These are phyloP conservation scores for Sphaeridia pumilis DNA, from an alignment of 2,888 invertebrate species.

Conservation along the genomic window DNA sequence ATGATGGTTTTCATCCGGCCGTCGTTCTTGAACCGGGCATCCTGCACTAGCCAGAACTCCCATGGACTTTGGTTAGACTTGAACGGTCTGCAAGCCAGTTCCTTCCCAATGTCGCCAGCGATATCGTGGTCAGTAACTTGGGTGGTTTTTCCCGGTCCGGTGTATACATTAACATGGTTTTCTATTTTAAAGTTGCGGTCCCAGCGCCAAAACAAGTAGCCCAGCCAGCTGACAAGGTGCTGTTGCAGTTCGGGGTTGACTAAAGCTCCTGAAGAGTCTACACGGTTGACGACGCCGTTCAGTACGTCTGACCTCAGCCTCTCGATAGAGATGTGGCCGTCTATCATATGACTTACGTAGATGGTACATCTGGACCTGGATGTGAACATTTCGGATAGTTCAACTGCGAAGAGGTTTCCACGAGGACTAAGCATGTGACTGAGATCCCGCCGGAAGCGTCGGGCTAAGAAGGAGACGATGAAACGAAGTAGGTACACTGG, in stretches of 20 bases:
- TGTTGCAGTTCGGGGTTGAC: conserved; percentile 13
- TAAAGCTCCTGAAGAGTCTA: neutral
- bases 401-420: conserved; percentile 11
- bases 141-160: neutral
- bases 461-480: neutral
- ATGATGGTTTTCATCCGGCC: conserved; percentile 3
- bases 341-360: conserved; percentile 9
- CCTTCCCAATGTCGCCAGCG: conserved; percentile 7
- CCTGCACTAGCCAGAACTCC: conserved; percentile 14
- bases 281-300: conserved; percentile 1
- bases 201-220: conserved; percentile 14
- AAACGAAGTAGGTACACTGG: conserved; percentile 5
- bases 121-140: conserved; percentile 8
- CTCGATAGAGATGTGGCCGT: neutral
- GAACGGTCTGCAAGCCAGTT: conserved; percentile 5
- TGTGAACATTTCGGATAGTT: conserved; percentile 9
- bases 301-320: neutral
- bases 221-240: conserved; percentile 3
- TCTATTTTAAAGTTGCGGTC: conserved; percentile 13
- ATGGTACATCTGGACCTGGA: conserved; percentile 7
- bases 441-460: conserved; percentile 1
- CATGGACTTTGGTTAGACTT: conserved; percentile 7
- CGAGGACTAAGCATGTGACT: conserved; percentile 11
- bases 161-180: conserved; percentile 11
- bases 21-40: conserved; percentile 3